Evolutionary conservation across 37 sponge, comb jelly and placozoan species (phyloP).

Genomic region (Diacarnus erythraeanus): DNA sequence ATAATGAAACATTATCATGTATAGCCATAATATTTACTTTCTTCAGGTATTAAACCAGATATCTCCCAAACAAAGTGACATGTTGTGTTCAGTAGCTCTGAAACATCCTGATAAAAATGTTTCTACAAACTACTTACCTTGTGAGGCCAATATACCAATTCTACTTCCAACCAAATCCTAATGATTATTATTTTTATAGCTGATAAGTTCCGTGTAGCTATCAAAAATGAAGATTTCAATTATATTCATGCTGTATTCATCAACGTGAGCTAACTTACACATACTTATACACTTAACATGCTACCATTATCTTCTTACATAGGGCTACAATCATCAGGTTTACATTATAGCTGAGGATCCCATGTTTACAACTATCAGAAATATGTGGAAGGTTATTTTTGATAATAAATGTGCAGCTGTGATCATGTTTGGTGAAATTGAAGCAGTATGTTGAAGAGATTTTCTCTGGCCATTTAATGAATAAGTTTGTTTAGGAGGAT

Average conservation of each 20-base stretch:
- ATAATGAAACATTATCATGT: neutral
- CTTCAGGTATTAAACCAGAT: neutral
- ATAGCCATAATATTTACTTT: too few relatives aligned
- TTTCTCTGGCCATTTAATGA: neutral
- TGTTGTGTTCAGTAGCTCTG: neutral
- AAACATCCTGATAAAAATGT: conserved; percentile 26
- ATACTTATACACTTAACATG: neutral
- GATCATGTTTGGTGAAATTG: conserved; percentile 37
- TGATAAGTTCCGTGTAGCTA: conserved; percentile 25
- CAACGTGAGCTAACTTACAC: conserved; percentile 33
- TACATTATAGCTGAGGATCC: conserved; percentile 64
- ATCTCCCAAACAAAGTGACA: neutral
- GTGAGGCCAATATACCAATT: conserved; percentile 16
- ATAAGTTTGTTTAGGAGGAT: neutral
- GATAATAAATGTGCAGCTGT: conserved; percentile 48
- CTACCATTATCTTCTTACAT: neutral
- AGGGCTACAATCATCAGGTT: conserved; percentile 58
- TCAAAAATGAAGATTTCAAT: neutral
- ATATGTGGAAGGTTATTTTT: conserved; percentile 64
- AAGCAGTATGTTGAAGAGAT: conserved; percentile 13
- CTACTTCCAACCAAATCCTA: too few relatives aligned
- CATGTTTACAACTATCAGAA: conserved; percentile 22
- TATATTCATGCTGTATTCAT: conserved; percentile 63
- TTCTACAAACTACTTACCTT: conserved; percentile 38
- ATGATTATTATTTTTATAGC: conserved; percentile 4